Evolutionary conservation across 1,140 invertebrate species (phyloP), one percentile per base, ranked within the genome.

Genomic region (Rhyacophila brunnea): DNA sequence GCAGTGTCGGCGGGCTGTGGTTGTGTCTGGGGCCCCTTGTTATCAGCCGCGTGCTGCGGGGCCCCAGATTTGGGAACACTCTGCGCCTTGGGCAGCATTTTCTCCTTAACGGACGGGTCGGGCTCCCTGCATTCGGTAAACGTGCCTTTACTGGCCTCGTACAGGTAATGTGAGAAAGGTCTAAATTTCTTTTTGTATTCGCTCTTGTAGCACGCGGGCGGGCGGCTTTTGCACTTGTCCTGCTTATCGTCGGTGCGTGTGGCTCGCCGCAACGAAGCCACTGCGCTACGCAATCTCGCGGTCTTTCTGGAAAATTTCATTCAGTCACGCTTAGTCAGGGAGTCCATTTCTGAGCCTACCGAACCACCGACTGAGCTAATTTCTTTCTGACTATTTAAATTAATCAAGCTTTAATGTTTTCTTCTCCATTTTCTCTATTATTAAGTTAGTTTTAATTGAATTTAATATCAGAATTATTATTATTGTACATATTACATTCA

Each of bases 101-200:
- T 50, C 50, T 51, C 50, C 1, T 20, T 42, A 32, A 47, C 49
- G 10, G 57, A 42, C 17, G 32, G 9, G 23, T 28, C 23, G 23
- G 23, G 38, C 49, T 46, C 74, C 73, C 80, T 81, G 69, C 78
- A 79, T 79, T 85, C 84, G 63, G 81, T 81, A 78, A 87, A 85
- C 69, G 83, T 83, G 67, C 89, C 88, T 78, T 88, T 86, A 74
- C 81, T 81, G 80, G 80, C 72, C 74, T 86, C 80, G 79, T 84
- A 89, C 71, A 89, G 85, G 77, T 89, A 88, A 67, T 90, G 85
- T 66, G 87, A 89, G 80, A 91, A 91, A 69, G 89, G 88, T 74
- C 87, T 83, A 81, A 87, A 89, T 77, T 87, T 86, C 78, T 88
- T 86, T 80, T 86, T 86, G 79, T 89, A 90, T 80, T 90, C 87